Conservation (phyloP, 1,140 invertebrate species). For the Drosophila sturtevanti region DNA sequence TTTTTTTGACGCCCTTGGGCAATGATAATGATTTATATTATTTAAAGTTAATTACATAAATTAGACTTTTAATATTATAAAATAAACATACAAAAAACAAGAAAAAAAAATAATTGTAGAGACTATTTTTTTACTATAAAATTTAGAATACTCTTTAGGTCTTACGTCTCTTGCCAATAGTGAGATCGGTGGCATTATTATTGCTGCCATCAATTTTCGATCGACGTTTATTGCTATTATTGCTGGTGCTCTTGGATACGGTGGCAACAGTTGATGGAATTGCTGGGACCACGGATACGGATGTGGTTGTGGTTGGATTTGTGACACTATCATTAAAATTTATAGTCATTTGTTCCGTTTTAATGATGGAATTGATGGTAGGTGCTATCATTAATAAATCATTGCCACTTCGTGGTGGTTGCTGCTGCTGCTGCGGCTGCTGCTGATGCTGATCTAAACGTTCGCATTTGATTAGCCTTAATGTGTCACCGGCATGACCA, state of each 20-base stretch:
- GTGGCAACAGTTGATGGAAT: not conserved
- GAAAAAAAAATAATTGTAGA: no score
- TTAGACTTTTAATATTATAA: no score
- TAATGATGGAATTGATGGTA: constrained; percentile 25
- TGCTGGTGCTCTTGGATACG: not conserved
- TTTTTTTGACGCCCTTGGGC: no score
- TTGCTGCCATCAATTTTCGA: constrained; percentile 28
- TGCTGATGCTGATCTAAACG: constrained; percentile 23
- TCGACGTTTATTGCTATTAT: constrained; percentile 31
- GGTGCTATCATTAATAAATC: constrained; percentile 69
- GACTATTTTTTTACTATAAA: no score
- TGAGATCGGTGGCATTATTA: constrained; percentile 13
- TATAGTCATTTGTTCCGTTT: constrained; percentile 40
- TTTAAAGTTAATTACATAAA: no score
- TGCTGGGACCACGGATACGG: not conserved
- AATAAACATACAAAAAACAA: no score
- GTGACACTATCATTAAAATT: constrained; percentile 12
- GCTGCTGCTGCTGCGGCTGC: constrained; percentile 8
- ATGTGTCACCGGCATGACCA: constrained; percentile 46
- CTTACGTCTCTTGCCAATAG: constrained; percentile 46
- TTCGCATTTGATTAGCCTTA: constrained; percentile 65
- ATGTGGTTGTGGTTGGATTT: not conserved
- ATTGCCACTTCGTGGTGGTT: constrained; percentile 36
- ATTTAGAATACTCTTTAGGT: not conserved
- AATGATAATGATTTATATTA: no score